Evolutionary conservation across 2,113 vertebrate genomes (phyloP).

Genomic region (Theropithecus gelada): DNA sequence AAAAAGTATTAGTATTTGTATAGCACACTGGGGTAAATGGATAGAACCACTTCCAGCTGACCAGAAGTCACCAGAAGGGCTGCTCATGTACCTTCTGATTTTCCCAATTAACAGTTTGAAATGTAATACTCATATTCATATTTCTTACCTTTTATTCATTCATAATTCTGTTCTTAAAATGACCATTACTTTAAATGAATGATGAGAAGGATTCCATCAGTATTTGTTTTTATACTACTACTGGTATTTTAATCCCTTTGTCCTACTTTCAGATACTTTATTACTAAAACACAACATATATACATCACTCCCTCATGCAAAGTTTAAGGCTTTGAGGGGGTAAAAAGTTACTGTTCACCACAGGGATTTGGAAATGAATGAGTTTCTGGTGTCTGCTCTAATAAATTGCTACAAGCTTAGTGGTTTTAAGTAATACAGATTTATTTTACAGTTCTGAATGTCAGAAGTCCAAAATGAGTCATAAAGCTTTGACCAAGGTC

Average conservation of each 20-base stretch:
- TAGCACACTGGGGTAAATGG: not conserved
- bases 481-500: not conserved
- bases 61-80: not conserved
- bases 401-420: not conserved
- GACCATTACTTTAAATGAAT: not conserved
- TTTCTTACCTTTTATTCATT: constrained; percentile 41
- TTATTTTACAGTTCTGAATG: not conserved
- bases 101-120: not conserved
- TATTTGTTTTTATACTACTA: constrained; percentile 12
- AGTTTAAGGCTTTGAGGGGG: not conserved
- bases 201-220: not conserved
- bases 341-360: not conserved
- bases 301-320: not conserved
- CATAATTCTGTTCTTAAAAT: constrained; percentile 26
- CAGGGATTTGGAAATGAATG: not conserved
- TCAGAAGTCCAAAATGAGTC: not conserved
- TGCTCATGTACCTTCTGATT: not conserved
- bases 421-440: not conserved
- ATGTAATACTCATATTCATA: not conserved
- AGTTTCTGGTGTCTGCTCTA: not conserved
- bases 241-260: not conserved
- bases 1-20: not conserved
- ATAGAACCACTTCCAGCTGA: not conserved
- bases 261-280: not conserved
- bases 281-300: not conserved